These are phyloP conservation scores for Nasonovia ribisnigri DNA, from an alignment of 2,888 invertebrate genomes.

Conservation along the genomic window DNA sequence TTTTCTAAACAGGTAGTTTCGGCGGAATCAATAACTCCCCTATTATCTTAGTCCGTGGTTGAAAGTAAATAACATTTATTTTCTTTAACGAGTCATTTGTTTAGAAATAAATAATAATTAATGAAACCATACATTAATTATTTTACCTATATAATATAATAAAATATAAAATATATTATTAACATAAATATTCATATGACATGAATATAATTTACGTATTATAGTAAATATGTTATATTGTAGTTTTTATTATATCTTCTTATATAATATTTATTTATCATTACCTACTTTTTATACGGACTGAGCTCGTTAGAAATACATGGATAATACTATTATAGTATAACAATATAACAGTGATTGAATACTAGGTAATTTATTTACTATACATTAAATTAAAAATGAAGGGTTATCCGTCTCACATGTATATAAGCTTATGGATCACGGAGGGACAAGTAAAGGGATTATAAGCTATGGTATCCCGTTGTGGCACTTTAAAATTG, in stretches of 20 bases:
- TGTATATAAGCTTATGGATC: neutral
- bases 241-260: neutral
- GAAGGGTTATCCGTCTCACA: neutral
- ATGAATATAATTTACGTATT: neutral
- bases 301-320: neutral
- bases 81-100: neutral
- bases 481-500: neutral
- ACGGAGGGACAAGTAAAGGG: neutral
- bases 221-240: neutral
- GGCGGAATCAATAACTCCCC: too few species aligned
- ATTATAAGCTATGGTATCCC: neutral
- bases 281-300: neutral
- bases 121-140: neutral
- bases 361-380: neutral
- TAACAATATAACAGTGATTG: neutral
- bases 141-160: neutral
- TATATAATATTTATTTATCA: neutral
- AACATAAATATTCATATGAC: neutral
- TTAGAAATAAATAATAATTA: too few species aligned
- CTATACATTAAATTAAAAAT: neutral
- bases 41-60: too few species aligned
- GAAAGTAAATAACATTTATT: neutral
- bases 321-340: neutral
- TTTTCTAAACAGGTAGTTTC: too few species aligned
- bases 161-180: neutral